Base-by-base conservation (phyloP, 2,888 invertebrate species). In the Coremacera marginata region DNA sequence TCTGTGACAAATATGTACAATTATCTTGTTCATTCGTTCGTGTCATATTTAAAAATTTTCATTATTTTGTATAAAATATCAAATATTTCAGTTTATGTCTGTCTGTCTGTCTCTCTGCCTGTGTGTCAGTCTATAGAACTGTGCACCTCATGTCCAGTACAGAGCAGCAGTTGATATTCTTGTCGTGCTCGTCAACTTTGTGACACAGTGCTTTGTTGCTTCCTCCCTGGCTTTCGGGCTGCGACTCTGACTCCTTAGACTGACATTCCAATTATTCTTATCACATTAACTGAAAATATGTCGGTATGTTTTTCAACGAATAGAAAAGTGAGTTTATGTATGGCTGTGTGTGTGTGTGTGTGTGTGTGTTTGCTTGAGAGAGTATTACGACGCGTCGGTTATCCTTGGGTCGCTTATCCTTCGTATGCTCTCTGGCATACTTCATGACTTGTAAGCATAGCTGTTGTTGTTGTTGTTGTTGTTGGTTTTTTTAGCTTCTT, bases 261-360 rank as follows among this genome's bases (percentile, higher is more conserved):
- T 84, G 86, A 82, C 85, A 85, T 84, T 85, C 84, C 85, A 86
- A 86, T 86, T 86, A 86, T 82, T 84, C 81, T 86, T 82, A 83
- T 84, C 84, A 81, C 80, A 79, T 81, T 80, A 81, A 31, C 25
- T 49, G 27, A 22, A 55, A 14, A 60, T 27, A 60, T 60, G 57
- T 44, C 14, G 22, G 57, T 25, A 22, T 11, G 57, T 8, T 22
- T 22, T 55, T 22, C 55, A 19, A 16, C 55, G 22, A 22, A 27
- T 27, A 19, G 57, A 22, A 22, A 14, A 27, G 22, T 60, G 57
- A 14, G 5, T n/a, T 1, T 44, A 2, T 49, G n/a, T 31, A 31
- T 31, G n/a, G n/a, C n/a, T n/a, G n/a, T n/a, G n/a, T n/a, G n/a
- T n/a, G n/a, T 31, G 34, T 22, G 14, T 8, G 19, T 37, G 44